These are phyloP conservation scores for Epinotia demarniana DNA, from an alignment of 2,888 invertebrate genomes.

Conservation along the genomic window DNA sequence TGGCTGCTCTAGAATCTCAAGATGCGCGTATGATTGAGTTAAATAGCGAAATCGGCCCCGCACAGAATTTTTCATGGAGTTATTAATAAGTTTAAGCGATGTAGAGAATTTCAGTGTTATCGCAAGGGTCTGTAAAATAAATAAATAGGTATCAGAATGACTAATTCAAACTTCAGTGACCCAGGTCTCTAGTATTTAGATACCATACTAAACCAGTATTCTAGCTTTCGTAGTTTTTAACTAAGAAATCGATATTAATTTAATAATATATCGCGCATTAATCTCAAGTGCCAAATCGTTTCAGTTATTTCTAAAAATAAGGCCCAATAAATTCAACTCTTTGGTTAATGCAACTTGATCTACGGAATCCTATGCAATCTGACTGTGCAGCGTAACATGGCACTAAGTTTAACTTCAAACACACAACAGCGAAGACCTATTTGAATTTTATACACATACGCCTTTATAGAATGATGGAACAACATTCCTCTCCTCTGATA, in stretches of 20 bases:
- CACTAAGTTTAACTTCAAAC: neutral
- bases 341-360: slow-evolving; percentile 40
- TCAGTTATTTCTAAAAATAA: slow-evolving; percentile 23
- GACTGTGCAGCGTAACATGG: slow-evolving; percentile 17
- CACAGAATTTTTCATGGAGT: too few species aligned
- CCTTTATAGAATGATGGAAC: neutral
- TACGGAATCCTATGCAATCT: slow-evolving; percentile 34
- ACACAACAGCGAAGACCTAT: slow-evolving; percentile 2
- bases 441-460: slow-evolving; percentile 1
- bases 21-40: too few species aligned
- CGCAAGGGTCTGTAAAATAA: too few species aligned
- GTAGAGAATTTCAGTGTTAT: too few species aligned
- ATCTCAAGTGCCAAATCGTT: neutral
- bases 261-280: neutral
- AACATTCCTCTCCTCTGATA: slow-evolving; percentile 54
- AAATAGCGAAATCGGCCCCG: too few species aligned
- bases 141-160: too few species aligned
- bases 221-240: neutral
- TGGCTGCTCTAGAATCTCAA: too few species aligned
- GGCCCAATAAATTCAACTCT: slow-evolving; percentile 25
- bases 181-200: too few species aligned
- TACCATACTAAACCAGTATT: neutral
- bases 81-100: too few species aligned
- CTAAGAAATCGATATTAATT: neutral
- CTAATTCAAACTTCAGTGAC: too few species aligned